Percentiles rank a stretch among this genome's conserved stretches.
phyloP scores from a whole-genome alignment of 1,140 invertebrate species.

The Thaumetopoea pityocampa region DNA sequence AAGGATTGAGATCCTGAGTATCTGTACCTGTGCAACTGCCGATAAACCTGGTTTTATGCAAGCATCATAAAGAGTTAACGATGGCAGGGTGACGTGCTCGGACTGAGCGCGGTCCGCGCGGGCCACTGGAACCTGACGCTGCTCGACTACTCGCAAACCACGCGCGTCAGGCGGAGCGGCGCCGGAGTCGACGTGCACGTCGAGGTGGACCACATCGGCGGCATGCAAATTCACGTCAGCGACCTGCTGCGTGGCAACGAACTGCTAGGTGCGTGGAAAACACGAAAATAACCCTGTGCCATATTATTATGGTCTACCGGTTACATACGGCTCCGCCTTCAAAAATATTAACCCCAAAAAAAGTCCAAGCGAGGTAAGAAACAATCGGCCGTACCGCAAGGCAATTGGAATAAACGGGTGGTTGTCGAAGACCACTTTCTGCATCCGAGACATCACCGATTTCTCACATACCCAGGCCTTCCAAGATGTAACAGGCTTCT shows the following conservation, averaged over 20 bases:
- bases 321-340: too few relatives aligned
- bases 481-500: too few relatives aligned
- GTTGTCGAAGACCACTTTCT: too few relatives aligned
- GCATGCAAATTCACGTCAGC: slow-evolving; percentile 85
- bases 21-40: background rate
- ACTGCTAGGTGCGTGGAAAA: slow-evolving; percentile 80
- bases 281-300: too few relatives aligned
- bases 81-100: slow-evolving; percentile 78
- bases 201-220: slow-evolving; percentile 83
- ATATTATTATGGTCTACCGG: too few relatives aligned
- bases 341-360: too few relatives aligned
- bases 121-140: slow-evolving; percentile 85
- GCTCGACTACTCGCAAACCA: slow-evolving; percentile 86
- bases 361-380: too few relatives aligned
- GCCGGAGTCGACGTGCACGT: slow-evolving; percentile 77
- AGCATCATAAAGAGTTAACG: too few relatives aligned
- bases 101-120: slow-evolving; percentile 76
- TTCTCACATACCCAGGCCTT: too few relatives aligned
- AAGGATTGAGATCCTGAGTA: slow-evolving; percentile 24
- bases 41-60: background rate
- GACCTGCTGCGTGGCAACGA: slow-evolving; percentile 81
- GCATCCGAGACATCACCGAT: too few relatives aligned
- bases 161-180: slow-evolving; percentile 79
- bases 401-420: too few relatives aligned
- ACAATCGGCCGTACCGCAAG: too few relatives aligned